Conservation (phyloP, 2,113 vertebrate genomes). For the Heloderma charlesbogerti region DNA sequence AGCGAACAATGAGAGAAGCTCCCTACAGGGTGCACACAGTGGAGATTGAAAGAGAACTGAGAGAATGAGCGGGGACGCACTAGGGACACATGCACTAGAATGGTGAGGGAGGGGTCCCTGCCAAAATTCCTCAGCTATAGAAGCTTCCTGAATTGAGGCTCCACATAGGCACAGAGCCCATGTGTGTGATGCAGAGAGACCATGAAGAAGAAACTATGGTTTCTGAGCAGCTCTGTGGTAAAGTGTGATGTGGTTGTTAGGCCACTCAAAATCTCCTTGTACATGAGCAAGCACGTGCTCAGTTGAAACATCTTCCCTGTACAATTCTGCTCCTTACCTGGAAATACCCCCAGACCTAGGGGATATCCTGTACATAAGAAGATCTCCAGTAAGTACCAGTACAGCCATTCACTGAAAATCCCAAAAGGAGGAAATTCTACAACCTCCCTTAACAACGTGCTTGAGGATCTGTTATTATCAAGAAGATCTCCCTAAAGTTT, state of each 20-base stretch:
- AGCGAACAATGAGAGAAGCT: no score
- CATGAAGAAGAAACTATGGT: neutral
- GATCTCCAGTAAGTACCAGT: neutral
- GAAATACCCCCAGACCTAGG: no score
- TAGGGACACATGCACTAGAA: no score
- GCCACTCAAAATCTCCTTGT: neutral
- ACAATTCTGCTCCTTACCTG: neutral
- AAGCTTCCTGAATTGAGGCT: no score
- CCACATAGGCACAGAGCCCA: no score
- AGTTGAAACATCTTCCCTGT: neutral
- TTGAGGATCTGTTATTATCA: neutral
- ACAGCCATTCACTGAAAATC: neutral
- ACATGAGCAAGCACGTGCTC: neutral
- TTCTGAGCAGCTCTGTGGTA: neutral
- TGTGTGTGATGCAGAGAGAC: no score
- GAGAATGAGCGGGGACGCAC: no score
- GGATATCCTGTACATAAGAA: neutral
- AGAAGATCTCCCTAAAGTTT: neutral
- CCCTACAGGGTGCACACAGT: no score
- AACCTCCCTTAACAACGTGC: neutral
- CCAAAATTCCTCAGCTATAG: no score
- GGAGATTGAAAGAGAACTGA: no score
- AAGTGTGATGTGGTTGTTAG: neutral
- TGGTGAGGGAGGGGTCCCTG: no score
- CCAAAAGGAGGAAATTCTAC: neutral